Base-by-base conservation (phyloP, 2,113 vertebrate species). In the Tiliqua scincoides region DNA sequence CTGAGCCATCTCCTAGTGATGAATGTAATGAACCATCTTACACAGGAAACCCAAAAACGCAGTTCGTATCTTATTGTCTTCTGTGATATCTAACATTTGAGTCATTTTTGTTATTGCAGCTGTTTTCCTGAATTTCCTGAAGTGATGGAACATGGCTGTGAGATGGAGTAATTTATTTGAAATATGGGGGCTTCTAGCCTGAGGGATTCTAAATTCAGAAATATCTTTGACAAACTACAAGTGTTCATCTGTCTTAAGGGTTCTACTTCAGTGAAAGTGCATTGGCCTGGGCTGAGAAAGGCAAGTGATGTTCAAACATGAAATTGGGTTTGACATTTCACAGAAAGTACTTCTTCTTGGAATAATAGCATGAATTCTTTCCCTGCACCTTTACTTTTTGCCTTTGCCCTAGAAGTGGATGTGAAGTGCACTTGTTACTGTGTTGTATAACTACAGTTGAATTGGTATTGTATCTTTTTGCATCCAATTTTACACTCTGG, bases 21-120 rank as follows among this genome's bases (percentile, higher is more conserved):
- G 57, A 85, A 72, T 93, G 82, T 92, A 87, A 94, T 90, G 88
- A 94, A 89, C 71, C 3, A 0, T 92, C 89, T 85, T 68, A 77
- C 12, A 20, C 0, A 10, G 62, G 15, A 93, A 91, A 73, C 78
- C 14, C 86, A 87, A 87, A 83, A 90, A 85, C 78, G 27, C 73
- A 86, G 90, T n/a, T 77, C 70, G 68, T 79, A 85, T 85, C 85
- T 62, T 83, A 90, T 87, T 90, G 48, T 85, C 85, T 80, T 20
- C 48, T 3, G 0, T 65, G 59, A 84, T 65, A 86, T 27, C 83
- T 91, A 74, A 43, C 85, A 89, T 18, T 83, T 86, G 85, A 84
- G 77, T 86, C 0, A 32, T 74, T 88, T 92, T 77, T 15, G 63
- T 73, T 91, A 32, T 78, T 82, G 40, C 6, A n/a, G 8, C 32